Evolutionary conservation across 2,888 invertebrate genomes (phyloP).

Genomic region (Lordiphosa andalusiaca): DNA sequence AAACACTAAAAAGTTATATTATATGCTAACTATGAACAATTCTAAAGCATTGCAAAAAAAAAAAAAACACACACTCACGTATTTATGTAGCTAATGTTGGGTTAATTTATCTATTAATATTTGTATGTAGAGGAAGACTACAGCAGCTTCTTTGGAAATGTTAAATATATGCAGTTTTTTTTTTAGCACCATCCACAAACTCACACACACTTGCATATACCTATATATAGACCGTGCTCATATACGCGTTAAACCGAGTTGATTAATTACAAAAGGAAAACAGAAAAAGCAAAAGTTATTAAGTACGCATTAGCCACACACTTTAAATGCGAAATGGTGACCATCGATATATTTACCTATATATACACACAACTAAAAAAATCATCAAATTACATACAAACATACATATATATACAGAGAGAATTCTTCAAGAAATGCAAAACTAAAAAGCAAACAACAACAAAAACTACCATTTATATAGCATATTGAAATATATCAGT

Average conservation of each 20-base stretch:
- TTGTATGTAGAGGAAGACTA: conserved; percentile 40
- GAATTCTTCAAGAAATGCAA: conserved; percentile 50
- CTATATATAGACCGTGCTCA: conserved; percentile 56
- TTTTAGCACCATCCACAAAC: conserved; percentile 18
- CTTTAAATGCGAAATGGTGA: conserved; percentile 71
- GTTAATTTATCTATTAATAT: conserved; percentile 40
- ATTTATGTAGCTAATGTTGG: conserved; percentile 72
- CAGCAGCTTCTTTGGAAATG: conserved; percentile 61
- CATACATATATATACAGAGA: conserved; percentile 39
- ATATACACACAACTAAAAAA: conserved; percentile 30
- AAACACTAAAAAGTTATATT: conserved; percentile 20
- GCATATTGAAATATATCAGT: conserved; percentile 69
- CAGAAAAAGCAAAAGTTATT: conserved; percentile 18
- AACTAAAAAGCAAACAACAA: conserved; percentile 26
- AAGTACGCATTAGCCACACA: conserved; percentile 48
- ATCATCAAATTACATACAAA: conserved; percentile 30
- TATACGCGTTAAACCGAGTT: conserved; percentile 61
- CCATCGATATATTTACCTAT: conserved; percentile 69
- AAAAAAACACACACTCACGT: conserved; percentile 24
- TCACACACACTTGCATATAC: conserved; percentile 34
- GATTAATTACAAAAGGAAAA: conserved; percentile 45
- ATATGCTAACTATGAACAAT: conserved; percentile 6
- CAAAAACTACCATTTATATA: conserved; percentile 29
- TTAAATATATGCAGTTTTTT: conserved; percentile 29
- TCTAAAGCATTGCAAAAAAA: conserved; percentile 15